Conservation (phyloP, 2,113 vertebrate species). For the Colaptes auratus region DNA sequence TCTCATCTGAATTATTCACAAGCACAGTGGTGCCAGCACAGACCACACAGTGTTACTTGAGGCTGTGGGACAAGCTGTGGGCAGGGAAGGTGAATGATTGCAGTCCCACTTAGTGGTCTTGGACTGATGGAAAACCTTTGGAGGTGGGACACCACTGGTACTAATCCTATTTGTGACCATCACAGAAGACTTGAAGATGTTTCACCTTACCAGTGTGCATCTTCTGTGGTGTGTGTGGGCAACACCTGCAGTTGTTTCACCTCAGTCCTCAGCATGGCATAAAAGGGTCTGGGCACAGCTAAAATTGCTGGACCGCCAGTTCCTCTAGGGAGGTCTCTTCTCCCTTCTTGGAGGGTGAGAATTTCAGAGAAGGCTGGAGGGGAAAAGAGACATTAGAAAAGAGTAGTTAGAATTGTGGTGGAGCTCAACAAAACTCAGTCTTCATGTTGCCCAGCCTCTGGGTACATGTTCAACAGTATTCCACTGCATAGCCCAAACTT, state of each 20-base stretch:
- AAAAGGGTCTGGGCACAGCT: neutral
- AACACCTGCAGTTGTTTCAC: neutral
- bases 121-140: neutral
- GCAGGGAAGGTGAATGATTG: neutral
- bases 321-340: neutral
- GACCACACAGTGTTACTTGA: too few species aligned
- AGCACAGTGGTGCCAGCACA: too few species aligned
- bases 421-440: neutral
- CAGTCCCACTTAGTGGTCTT: neutral
- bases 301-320: rapidly evolving
- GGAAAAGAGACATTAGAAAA: neutral
- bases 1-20: neutral
- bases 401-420: neutral
- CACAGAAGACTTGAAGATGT: neutral
- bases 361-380: neutral
- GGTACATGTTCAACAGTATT: neutral
- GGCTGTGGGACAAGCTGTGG: neutral
- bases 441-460: neutral
- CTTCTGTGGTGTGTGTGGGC: neutral
- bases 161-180: neutral
- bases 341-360: neutral
- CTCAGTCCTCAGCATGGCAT: rapidly evolving
- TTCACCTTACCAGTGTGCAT: rapidly evolving
- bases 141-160: neutral
- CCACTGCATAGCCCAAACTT: neutral